Evolutionary conservation across 2,888 invertebrate species (phyloP).

Genomic region (Drosophila kuntzei): DNA sequence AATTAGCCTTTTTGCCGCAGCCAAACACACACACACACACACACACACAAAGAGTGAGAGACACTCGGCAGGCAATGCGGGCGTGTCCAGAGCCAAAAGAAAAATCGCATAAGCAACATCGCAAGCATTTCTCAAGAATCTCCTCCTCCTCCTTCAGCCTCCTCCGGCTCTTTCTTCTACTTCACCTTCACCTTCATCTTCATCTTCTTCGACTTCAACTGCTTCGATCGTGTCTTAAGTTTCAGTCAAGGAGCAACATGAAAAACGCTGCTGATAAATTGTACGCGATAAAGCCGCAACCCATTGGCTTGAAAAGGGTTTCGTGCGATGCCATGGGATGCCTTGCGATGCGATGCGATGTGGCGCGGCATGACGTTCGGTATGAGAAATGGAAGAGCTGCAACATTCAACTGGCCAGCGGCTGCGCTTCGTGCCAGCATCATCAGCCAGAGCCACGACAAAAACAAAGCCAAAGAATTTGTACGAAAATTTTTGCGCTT

Average conservation of each 20-base stretch:
- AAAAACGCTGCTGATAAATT: slow-evolving; percentile 80
- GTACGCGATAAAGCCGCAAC: slow-evolving; percentile 75
- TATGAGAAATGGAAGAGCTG: slow-evolving; percentile 67
- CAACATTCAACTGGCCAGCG: slow-evolving; percentile 61
- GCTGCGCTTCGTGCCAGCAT: slow-evolving; percentile 48
- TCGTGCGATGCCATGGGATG: slow-evolving; percentile 31
- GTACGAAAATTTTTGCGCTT: slow-evolving; percentile 81
- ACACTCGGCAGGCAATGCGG: slow-evolving; percentile 55
- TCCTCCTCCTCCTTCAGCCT: slow-evolving; percentile 24
- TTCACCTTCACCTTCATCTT: slow-evolving; percentile 2
- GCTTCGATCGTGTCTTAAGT: slow-evolving; percentile 68
- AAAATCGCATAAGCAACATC: slow-evolving; percentile 76
- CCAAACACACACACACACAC: slow-evolving; percentile 6
- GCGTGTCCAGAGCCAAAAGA: slow-evolving; percentile 70
- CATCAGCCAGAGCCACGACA: slow-evolving; percentile 35
- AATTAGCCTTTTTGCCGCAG: slow-evolving; percentile 74
- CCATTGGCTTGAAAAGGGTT: slow-evolving; percentile 75
- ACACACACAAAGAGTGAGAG: slow-evolving; percentile 1
- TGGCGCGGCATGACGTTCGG: slow-evolving; percentile 36
- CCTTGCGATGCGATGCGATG: slow-evolving; percentile 9
- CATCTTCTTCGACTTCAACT: neutral
- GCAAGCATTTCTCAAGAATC: slow-evolving; percentile 71
- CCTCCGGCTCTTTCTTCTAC: slow-evolving; percentile 21
- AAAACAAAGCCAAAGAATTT: slow-evolving; percentile 73
- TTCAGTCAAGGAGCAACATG: slow-evolving; percentile 72